Conservation (phyloP, 2,888 invertebrate genomes). For the Drosophila picticornis region DNA sequence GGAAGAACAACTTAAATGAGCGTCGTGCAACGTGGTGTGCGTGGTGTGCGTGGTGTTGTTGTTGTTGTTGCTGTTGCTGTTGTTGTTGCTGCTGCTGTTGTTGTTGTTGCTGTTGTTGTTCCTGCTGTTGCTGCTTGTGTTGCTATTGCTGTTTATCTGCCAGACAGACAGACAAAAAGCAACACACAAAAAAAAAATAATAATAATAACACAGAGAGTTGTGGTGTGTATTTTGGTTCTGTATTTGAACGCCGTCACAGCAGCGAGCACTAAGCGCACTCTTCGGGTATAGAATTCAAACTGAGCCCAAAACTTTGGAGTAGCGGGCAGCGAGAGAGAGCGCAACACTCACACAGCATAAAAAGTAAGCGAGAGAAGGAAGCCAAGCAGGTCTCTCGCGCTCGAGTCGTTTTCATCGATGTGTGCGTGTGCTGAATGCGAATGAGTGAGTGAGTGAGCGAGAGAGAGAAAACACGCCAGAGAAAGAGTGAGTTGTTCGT, state of each 20-base stretch:
- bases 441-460: slow-evolving; percentile 7
- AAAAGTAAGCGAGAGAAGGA: slow-evolving; percentile 12
- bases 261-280: slow-evolving; percentile 81
- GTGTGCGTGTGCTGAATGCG: slow-evolving; percentile 3
- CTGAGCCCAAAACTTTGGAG: slow-evolving; percentile 57
- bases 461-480: not conserved
- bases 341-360: slow-evolving; percentile 9
- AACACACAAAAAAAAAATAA: slow-evolving; percentile 14
- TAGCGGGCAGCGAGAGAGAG: slow-evolving; percentile 33
- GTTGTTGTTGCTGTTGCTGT: slow-evolving; percentile 15
- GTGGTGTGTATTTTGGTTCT: slow-evolving; percentile 29
- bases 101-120: slow-evolving; percentile 18
- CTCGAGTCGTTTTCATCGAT: slow-evolving; percentile 38
- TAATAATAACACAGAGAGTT: slow-evolving; percentile 24
- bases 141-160: slow-evolving; percentile 14
- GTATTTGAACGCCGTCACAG: slow-evolving; percentile 76
- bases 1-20: slow-evolving; percentile 17
- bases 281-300: slow-evolving; percentile 83
- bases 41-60: no score
- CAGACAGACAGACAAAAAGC: slow-evolving; percentile 24
- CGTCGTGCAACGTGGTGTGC: slow-evolving; percentile 19
- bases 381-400: slow-evolving; percentile 15
- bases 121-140: not conserved
- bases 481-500: slow-evolving; percentile 14
- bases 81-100: slow-evolving; percentile 2